These are phyloP conservation scores for Aythya baeri DNA, from an alignment of 2,113 vertebrate genomes.

Conservation along the genomic window DNA sequence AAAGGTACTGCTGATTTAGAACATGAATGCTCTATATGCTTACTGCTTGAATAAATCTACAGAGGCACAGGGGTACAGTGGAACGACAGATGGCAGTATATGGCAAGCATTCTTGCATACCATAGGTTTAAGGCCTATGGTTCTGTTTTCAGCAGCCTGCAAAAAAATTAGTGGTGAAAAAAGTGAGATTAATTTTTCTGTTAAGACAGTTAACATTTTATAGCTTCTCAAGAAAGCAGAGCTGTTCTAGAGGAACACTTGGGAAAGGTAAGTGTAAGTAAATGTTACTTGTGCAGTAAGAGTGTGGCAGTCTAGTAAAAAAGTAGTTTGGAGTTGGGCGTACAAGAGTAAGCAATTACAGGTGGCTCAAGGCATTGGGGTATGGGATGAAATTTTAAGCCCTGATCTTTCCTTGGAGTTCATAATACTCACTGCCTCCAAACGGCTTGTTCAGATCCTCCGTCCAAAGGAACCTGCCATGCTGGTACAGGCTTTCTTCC, in stretches of 20 bases:
- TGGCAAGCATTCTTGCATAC: not conserved
- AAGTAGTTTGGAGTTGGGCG: not conserved
- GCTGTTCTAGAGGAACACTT: not conserved
- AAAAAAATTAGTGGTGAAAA: not conserved
- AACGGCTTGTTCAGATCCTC: not conserved
- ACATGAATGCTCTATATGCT: not conserved
- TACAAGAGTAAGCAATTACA: not conserved
- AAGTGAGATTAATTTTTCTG: not conserved
- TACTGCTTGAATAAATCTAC: not conserved
- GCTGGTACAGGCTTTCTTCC: not conserved
- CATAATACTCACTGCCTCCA: not conserved
- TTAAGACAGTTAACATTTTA: not conserved
- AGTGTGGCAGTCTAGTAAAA: not conserved
- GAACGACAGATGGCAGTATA: conserved; percentile 51
- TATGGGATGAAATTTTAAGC: not conserved
- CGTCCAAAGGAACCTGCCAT: fast-evolving
- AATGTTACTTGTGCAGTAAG: not conserved
- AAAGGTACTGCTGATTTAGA: not conserved
- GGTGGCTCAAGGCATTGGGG: not conserved
- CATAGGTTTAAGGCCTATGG: not conserved
- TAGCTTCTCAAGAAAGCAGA: not conserved
- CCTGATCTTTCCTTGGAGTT: not conserved
- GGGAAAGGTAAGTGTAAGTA: not conserved
- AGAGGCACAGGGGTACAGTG: not conserved
- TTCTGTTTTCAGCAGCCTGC: not conserved